Base-by-base conservation (phyloP, 2,888 invertebrate species). In the Adela reaumurella region DNA sequence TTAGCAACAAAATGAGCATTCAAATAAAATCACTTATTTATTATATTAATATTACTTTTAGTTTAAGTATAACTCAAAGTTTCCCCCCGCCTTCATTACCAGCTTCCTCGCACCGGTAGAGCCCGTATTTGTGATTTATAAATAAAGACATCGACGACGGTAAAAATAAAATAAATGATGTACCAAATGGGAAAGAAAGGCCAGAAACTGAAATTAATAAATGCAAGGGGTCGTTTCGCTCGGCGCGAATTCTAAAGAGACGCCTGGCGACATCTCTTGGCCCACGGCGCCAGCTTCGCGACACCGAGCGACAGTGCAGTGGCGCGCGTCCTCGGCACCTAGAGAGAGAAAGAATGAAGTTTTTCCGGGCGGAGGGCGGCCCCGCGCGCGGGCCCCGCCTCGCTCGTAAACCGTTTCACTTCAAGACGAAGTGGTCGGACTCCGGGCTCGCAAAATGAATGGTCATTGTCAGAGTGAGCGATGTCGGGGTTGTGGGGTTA, bases 81-180 rank as follows among this genome's bases (percentile, higher is more conserved):
- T n/a, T n/a, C n/a, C n/a, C n/a, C n/a, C n/a, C n/a, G n/a, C n/a
- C n/a, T n/a, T n/a, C n/a, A n/a, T n/a, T n/a, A n/a, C n/a, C n/a
- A n/a, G n/a, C n/a, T n/a, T n/a, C n/a, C n/a, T n/a, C n/a, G n/a
- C n/a, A n/a, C n/a, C n/a, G n/a, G n/a, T n/a, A n/a, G n/a, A n/a
- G n/a, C n/a, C n/a, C n/a, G n/a, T n/a, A n/a, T n/a, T n/a, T n/a
- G n/a, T n/a, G n/a, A n/a, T n/a, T n/a, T n/a, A n/a, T n/a, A n/a
- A n/a, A n/a, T n/a, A n/a, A n/a, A n/a, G n/a, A n/a, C n/a, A n/a
- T n/a, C n/a, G n/a, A n/a, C n/a, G n/a, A n/a, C n/a, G n/a, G n/a
- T n/a, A n/a, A n/a, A n/a, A n/a, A n/a, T n/a, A 70, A 74, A 74
- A 77, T 78, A 73, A 77, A 77, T 77, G 77, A 77, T 77, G 74